Percentiles rank a stretch among this genome's conserved stretches.
Conservation (phyloP, 2,888 invertebrate genomes). For the Cyrtodaria siliqua region DNA sequence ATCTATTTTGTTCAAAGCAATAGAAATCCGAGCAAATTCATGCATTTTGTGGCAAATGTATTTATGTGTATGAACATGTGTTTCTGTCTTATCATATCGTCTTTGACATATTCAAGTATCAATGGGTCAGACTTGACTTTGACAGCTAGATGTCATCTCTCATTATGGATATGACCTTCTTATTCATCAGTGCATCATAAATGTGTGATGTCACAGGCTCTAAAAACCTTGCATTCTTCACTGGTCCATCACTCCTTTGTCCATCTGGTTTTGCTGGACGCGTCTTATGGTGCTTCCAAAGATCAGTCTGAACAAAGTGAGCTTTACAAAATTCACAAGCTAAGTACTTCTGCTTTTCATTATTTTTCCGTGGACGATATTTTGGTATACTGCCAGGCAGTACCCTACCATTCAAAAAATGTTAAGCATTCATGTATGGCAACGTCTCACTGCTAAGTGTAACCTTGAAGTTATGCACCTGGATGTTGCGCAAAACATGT, state of each 20-base stretch:
- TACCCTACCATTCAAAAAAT: background rate
- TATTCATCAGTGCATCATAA: background rate
- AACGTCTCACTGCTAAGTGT: no score
- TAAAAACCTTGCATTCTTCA: constrained; percentile 5
- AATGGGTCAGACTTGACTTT: background rate
- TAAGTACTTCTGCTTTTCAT: background rate
- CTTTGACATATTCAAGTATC: background rate
- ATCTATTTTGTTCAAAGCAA: background rate
- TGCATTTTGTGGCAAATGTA: background rate
- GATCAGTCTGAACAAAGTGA: background rate
- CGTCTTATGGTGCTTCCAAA: constrained; percentile 9
- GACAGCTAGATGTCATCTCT: background rate
- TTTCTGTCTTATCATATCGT: background rate
- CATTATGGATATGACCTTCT: background rate
- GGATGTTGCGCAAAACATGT: no score
- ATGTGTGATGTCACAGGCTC: background rate
- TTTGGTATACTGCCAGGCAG: background rate
- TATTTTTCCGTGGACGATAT: background rate
- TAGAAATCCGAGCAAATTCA: background rate
- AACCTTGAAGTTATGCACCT: no score
- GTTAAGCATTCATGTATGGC: no score
- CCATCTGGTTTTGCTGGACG: background rate
- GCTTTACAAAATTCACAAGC: constrained; percentile 12
- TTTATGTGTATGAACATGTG: background rate
- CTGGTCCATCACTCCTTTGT: constrained; percentile 14